Evolutionary conservation across 1,140 invertebrate genomes (phyloP).

Genomic region (Pogonomyrmex barbatus): DNA sequence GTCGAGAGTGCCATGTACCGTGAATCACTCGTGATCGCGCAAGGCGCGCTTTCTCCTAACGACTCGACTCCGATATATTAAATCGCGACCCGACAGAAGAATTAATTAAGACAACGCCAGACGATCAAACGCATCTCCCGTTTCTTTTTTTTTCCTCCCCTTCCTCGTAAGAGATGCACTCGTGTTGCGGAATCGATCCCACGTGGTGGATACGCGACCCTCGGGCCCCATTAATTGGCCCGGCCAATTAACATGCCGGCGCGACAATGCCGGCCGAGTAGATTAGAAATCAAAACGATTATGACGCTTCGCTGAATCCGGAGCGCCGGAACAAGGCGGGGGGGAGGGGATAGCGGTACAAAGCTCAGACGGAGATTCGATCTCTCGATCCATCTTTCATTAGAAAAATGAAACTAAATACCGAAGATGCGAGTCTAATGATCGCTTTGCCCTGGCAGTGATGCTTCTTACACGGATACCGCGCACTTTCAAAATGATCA

Average conservation of each 20-base stretch:
- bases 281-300: constrained; percentile 84
- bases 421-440: constrained; percentile 79
- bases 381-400: constrained; percentile 82
- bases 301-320: constrained; percentile 77
- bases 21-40: constrained; percentile 34
- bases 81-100: constrained; percentile 24
- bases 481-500: neutral
- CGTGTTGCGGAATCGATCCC: constrained; percentile 24
- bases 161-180: constrained; percentile 6
- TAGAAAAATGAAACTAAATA: constrained; percentile 85
- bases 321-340: constrained; percentile 68
- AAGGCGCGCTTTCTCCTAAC: constrained; percentile 20
- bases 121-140: constrained; percentile 17
- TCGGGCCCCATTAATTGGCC: constrained; percentile 72
- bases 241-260: constrained; percentile 80
- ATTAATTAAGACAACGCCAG: constrained; percentile 55
- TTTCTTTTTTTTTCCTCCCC: neutral
- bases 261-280: constrained; percentile 82
- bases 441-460: constrained; percentile 70
- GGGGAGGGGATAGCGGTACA: constrained; percentile 53
- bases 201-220: neutral
- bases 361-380: constrained; percentile 75
- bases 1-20: neutral
- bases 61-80: neutral
- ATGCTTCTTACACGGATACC: constrained; percentile 65